Evolutionary conservation across 2,797 vertebrate species (phyloP), one percentile per base, ranked within the genome.

Genomic region (Kryptopterus vitreolus): DNA sequence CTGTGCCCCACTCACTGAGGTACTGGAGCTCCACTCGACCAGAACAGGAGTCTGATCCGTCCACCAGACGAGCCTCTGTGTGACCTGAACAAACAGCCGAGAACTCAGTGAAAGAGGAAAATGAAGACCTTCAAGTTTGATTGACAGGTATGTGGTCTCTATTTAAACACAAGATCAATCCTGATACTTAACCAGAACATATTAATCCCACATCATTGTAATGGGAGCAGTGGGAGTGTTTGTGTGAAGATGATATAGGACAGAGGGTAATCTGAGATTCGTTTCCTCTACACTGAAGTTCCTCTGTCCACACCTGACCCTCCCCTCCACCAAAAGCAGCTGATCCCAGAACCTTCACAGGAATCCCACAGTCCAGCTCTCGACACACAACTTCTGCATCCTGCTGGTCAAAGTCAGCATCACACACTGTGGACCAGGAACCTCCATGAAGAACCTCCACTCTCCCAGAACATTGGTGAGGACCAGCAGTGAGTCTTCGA

Each of bases 401-500:
- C 29, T 53, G 3, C 35, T n/a, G 12, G n/a, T 58, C 52, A 22
- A 18, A 59, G 31, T 22, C 29, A 29, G 3, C 18, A 55, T 35
- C 20, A 74, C 57, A 16, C 72, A 75, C 53, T 70, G 68, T 48
- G 29, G 24, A 81, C 90, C 92, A 80, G 89, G 38, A 16, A 89
- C 84, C 29, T 35, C 9, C 18, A 20, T 35, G 15, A 63, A 35
- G 0, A 2, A 63, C 31, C 61, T 63, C 31, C 61, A 63, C 61
- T 62, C 61, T 62, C 4, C 61, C 61, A 33, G 59, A 62, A 29
- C 59, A 62, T 29, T 8, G 59, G 29, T 62, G 59, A 33, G 59
- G 59, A 43, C 38, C 38, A 43, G 38, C 38, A 43, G 38, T 43
- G 3, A 43, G 38, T 43, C 38, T n/a, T 43, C 38, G 8, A 43